Evolutionary conservation across 1,140 invertebrate genomes (phyloP), one percentile per base, ranked within the genome.

Genomic region (Solenopsis invicta): DNA sequence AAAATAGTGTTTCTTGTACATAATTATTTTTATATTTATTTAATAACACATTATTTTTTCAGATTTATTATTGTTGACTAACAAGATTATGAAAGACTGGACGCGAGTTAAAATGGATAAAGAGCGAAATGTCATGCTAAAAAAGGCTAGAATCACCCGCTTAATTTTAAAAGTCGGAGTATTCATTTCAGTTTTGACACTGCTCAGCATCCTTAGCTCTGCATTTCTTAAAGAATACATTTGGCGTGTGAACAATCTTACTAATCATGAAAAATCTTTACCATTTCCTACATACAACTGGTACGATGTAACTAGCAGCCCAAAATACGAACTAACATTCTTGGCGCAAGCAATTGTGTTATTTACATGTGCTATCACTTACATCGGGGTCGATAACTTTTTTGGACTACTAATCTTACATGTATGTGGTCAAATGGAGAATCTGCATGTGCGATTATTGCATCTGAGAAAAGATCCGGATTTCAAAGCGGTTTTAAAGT

Each of bases 351-450:
- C 3, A 0, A 74, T 59, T 9, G 37, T 12, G 2, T 0, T 87
- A 4, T 0, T 45, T 0, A 4, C 48, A 37, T 18, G 18, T 0
- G n/a, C 29, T 66, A n/a, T 66, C 9, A 29, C 56, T 81, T 88
- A 88, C 12, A 16, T 45, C 6, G 59, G 50, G 4, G 24, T 88
- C 1, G 85, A 87, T 29, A 80, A n/a, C 10, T 67, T 88, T 2
- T 52, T 87, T 18, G 85, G 66, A 18, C 1, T 81, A 13, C 12
- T 87, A 4, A 12, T 87, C 2, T 37, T 88, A 6, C 75, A 81
- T 12, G 74, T 88, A 81, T 81, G 59, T 1, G 59, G 59, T 12
- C 85, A 88, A n/a, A 48, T 88, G 12, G 50, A 87, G 48, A 88
- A 81, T 59, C 29, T 87, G 10, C 52, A 37, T 18, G 8, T 54